Conservation (phyloP, 1,140 invertebrate genomes). For the Wasmannia auropunctata region DNA sequence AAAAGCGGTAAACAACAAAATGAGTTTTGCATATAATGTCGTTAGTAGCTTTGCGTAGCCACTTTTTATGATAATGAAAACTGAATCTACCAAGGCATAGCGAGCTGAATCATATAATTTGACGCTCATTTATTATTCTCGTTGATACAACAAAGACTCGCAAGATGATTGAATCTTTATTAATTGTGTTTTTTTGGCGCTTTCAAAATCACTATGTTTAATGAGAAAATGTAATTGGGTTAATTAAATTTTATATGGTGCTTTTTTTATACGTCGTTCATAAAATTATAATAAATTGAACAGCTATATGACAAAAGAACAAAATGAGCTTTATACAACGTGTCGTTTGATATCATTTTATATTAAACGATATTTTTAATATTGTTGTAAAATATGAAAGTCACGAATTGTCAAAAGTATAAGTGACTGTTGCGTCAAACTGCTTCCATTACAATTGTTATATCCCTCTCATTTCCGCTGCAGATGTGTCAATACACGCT, state of each 20-base stretch:
- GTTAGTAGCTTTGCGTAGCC: neutral
- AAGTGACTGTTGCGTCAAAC: neutral
- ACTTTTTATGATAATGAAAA: constrained; percentile 47
- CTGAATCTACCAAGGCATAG: neutral
- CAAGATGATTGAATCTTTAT: neutral
- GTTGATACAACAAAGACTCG: neutral
- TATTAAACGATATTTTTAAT: neutral
- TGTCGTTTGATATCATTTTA: neutral
- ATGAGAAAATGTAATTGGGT: neutral
- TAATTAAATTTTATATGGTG: neutral
- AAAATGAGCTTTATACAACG: neutral
- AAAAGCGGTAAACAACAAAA: constrained; percentile 27
- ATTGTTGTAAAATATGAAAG: neutral
- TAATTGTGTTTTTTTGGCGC: neutral
- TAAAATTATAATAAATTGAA: neutral
- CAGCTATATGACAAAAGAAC: neutral
- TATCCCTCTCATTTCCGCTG: neutral
- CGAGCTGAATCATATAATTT: neutral
- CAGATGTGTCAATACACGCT: neutral
- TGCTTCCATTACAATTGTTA: neutral
- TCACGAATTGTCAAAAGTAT: neutral
- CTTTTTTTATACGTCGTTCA: neutral
- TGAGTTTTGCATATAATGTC: neutral
- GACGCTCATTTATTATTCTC: constrained; percentile 5
- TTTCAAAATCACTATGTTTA: neutral